Conservation (phyloP, 1,140 invertebrate genomes). For the Listronotus oregonensis region DNA sequence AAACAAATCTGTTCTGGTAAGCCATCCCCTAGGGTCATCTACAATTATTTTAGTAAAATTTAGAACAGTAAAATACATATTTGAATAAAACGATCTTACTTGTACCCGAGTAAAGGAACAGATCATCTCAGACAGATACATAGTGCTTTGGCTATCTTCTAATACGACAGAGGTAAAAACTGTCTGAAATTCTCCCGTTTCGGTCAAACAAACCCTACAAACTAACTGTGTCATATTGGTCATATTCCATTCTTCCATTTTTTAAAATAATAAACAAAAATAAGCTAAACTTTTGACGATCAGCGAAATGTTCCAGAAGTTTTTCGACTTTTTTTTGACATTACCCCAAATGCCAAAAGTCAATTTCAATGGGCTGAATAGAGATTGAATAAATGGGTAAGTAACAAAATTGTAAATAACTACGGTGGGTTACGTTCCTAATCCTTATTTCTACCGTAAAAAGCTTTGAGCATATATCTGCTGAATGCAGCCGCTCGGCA, state of each 20-base stretch:
- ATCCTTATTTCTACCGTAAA: too few species aligned
- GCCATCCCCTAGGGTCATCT: constrained; percentile 65
- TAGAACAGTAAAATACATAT: background rate
- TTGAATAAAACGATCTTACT: constrained; percentile 50
- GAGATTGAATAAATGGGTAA: too few species aligned
- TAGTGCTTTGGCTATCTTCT: constrained; percentile 38
- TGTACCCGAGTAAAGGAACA: constrained; percentile 61
- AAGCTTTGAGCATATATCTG: too few species aligned
- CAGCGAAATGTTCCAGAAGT: too few species aligned
- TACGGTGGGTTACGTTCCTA: too few species aligned
- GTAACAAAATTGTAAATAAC: too few species aligned
- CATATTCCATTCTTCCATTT: constrained; percentile 44
- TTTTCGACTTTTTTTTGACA: too few species aligned
- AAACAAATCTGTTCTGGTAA: constrained; percentile 66
- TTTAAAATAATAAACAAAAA: constrained; percentile 29
- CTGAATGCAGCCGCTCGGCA: too few species aligned
- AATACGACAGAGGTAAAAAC: constrained; percentile 44
- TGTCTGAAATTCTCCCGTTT: constrained; percentile 49
- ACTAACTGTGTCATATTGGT: constrained; percentile 36
- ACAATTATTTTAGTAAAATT: constrained; percentile 13
- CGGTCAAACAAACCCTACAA: constrained; percentile 51
- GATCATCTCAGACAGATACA: constrained; percentile 60
- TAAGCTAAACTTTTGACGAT: too few species aligned
- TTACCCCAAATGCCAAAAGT: too few species aligned
- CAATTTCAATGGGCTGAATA: too few species aligned